Base-by-base conservation (phyloP, 1,140 invertebrate genomes). In the Philaenus spumarius region DNA sequence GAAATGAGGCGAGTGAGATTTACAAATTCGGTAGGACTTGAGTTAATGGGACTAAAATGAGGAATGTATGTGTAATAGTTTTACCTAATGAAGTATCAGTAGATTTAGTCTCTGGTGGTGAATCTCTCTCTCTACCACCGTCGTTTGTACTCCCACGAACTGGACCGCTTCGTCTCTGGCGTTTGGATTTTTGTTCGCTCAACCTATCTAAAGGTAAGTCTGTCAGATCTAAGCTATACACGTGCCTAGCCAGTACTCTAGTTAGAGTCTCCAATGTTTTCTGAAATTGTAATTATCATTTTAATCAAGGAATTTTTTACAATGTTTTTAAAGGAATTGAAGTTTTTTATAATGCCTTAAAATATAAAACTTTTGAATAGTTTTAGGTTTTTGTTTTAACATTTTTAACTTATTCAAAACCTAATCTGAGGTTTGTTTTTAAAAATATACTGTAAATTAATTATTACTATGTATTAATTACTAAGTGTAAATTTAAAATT, bases 261-360 rank as follows among this genome's bases (percentile, higher is more conserved):
- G 94, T 97, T 61, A 97, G 72, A 0, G 93, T 97, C 68, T 97
- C 93, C 81, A 98, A 86, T 17, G 95, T 97, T 90, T 97, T 97
- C 86, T 95, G 67, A 52, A 68, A 71, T 64, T 19, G 66, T 60
- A 61, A 55, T 43, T 59, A 54, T 60, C 53, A 61, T 42, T 42
- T 42, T 42, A 42, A 4, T 3, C 5, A 15, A 20, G 40, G 2
- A 42, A 42, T 20, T 4, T 12, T 4, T 42, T 42, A 17, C 5
- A 14, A 42, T 42, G 14, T 42, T 4, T 4, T 4, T 42, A 4
- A 4, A 12, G 40, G 3, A 3, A 42, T 12, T n/a, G n/a, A n/a
- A n/a, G n/a, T n/a, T n/a, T n/a, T n/a, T n/a, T n/a, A n/a, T n/a
- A n/a, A n/a, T n/a, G n/a, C n/a, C n/a, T n/a, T n/a, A n/a, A n/a